Base-by-base conservation (phyloP, 1,140 invertebrate species). In the Drosophila ambigua region DNA sequence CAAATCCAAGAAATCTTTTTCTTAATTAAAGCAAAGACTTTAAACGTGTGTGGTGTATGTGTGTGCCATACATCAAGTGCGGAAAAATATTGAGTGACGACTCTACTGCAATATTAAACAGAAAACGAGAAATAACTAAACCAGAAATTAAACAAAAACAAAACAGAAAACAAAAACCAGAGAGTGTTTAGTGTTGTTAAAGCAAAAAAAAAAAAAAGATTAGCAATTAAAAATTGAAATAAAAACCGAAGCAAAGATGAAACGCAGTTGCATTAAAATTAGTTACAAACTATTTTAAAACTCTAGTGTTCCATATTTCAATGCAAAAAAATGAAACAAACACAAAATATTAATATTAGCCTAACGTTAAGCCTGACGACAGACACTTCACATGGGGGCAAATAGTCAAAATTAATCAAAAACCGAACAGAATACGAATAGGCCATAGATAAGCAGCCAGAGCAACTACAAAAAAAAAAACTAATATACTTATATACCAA, bases 221-320 rank as follows among this genome's bases (percentile, higher is more conserved):
- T 87, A 87, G 81, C 73, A 87, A 81, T 72, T 72, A 75, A 71
- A 81, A 85, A 77, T 81, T 67, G 64, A 87, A 79, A 46, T 79
- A 23, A 68, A 43, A 52, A 66, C 46, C 41, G 20, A 35, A 53
- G 48, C 44, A 26, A 60, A 61, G 54, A 55, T 60, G 63, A 77
- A 13, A 61, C 72, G 78, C 66, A 87, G 78, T 75, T 87, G 78
- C 61, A 90, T 76, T 90, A 76, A 89, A 84, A 85, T 85, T 85
- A 82, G 80, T 79, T 89, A 74, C 65, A 77, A 90, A 90, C 79
- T 88, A 88, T 88, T 88, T 88, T 83, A 88, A 85, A 75, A 90
- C 75, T 85, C 76, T 91, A 91, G 88, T 89, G 88, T 85, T 91
- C 89, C 89, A 91, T 90, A 90, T 90, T 90, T 83, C 76, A 82